Base-by-base conservation (phyloP, 2,113 vertebrate genomes). In the Tachycineta bicolor region DNA sequence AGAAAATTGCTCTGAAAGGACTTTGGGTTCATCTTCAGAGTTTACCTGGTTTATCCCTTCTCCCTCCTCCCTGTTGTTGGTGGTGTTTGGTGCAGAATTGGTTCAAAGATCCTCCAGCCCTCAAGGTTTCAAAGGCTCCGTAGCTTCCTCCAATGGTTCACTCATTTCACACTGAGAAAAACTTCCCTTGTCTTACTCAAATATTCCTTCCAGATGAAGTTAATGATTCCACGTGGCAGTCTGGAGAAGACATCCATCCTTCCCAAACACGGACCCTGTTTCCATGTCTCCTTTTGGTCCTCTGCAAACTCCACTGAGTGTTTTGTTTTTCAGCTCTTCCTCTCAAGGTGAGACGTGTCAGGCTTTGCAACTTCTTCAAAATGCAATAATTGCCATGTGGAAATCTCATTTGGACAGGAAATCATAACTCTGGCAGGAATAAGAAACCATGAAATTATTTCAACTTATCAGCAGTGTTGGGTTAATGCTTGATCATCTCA, bases 221-320 rank as follows among this genome's bases (percentile, higher is more conserved):
- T 11, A 9, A 19, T 43, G 33, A 58, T 69, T 77, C 63, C 63
- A 4, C 0, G 26, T 37, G 83, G 26, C 28, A 78, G 73, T 19
- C 10, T 21, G 56, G 63, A 88, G 55, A 44, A 75, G 44, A 44
- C 39, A 63, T 16, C 59, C 26, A 1, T 8, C 39, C 39, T 74
- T 34, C 46, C 29, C 23, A 0, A 0, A 5, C 3, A 23, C 0
- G 0, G 20, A 34, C 26, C 31, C 17, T 18, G 6, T 37, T 63
- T 29, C 53, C 0, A 0, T 11, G 6, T 17, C 33, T 56, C 49
- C 46, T 49, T 76, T 41, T 23, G 20, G 21, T 25, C 46, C 41
- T 41, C 59, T 65, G 59, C 63, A 86, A 22, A n/a, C n/a, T 53
- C 44, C 0, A 0, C 11, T 16, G 22, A 25, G 7, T 11, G n/a